Base-by-base conservation (phyloP, 1,140 invertebrate species). In the Harpegnathos saltator region DNA sequence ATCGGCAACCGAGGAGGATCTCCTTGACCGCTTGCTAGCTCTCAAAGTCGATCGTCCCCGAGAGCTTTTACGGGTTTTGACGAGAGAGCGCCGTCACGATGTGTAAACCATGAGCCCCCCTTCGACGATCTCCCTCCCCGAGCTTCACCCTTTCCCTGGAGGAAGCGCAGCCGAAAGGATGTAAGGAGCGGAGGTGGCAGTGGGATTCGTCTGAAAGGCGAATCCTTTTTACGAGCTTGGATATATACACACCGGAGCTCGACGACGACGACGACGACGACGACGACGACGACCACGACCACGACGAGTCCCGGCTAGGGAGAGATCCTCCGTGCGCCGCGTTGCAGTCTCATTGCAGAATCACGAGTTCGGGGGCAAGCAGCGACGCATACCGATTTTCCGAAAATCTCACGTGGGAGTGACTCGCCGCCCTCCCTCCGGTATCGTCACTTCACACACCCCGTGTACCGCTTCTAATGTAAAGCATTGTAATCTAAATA, bases 41-140 rank as follows among this genome's bases (percentile, higher is more conserved):
- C 89, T 86, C 82, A 87, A 50, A 84, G 73, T 86, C 83, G 87
- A 89, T 91, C 87, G 84, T 75, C 75, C 61, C 75, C 62, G 54
- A 87, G 86, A 89, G 92, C 91, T 93, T 92, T 93, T 90, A 92
- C 86, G 91, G 90, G 84, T 80, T 82, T 87, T 89, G 89, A 90
- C 88, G 90, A 84, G 82, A 86, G 68, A 90, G 85, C 78, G 85
- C 62, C 88, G 83, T 89, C 84, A 82, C 90, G 83, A 92, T 93
- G 91, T 90, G 92, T 93, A 92, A 93, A 93, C 91, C 92, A 93
- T 92, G 92, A 93, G 89, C 82, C 81, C 82, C 81, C 85, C 86
- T 88, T 91, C 89, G 85, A 88, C 88, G 77, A 82, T 75, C 84
- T n/a, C n/a, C n/a, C n/a, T n/a, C 58, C 48, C 74, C 81, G 68